phyloP scores from a whole-genome alignment of 2,888 invertebrate species.

The Amblyteles armatorius region DNA sequence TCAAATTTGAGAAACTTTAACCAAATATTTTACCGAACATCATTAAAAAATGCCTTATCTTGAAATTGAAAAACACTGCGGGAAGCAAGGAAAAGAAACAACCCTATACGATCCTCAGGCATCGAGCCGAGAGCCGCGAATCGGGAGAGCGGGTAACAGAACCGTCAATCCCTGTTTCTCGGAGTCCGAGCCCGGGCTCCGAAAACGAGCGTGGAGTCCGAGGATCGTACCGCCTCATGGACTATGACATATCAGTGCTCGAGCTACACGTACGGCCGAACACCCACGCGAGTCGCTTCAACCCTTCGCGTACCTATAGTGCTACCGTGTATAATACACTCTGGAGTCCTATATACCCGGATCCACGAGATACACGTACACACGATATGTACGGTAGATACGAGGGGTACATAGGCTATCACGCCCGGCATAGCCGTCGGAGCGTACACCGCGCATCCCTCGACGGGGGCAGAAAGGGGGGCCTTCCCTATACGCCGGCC shows the following conservation, averaged over 20 bases:
- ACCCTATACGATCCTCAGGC: neutral
- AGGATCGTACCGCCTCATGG: no score
- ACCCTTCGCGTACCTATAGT: neutral
- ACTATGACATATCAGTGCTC: neutral
- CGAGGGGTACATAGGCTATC: slow-evolving; percentile 52
- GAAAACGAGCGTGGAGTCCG: no score
- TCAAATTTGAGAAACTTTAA: neutral
- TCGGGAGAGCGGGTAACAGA: neutral
- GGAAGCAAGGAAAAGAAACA: neutral
- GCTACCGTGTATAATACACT: slow-evolving; percentile 4
- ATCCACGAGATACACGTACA: slow-evolving; percentile 3
- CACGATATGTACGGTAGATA: slow-evolving; percentile 34
- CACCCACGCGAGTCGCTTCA: neutral
- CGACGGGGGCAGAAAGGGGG: no score
- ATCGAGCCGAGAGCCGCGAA: neutral
- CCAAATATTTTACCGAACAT: neutral
- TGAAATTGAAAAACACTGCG: neutral
- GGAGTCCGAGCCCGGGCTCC: no score
- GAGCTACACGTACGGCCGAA: neutral
- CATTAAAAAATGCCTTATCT: neutral
- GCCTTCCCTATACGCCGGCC: slow-evolving; percentile 33
- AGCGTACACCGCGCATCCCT: slow-evolving; percentile 37
- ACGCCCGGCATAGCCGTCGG: slow-evolving; percentile 51
- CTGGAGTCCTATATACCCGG: neutral
- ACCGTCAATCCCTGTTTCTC: no score